Conservation (phyloP, 1,140 invertebrate species). For the Lasioglossum baleicum region DNA sequence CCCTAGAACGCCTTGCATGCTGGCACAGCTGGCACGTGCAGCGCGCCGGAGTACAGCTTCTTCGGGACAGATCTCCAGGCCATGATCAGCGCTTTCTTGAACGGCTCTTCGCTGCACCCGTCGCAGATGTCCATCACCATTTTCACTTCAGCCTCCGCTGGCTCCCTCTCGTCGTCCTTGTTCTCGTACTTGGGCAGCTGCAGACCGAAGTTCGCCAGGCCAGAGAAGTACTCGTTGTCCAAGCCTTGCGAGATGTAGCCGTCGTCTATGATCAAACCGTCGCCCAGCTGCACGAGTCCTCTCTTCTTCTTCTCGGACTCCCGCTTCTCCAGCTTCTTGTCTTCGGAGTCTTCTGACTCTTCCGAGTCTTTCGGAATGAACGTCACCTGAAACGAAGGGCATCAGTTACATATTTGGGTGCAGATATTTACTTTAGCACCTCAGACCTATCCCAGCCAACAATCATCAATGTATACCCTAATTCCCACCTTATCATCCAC, state of each 20-base stretch:
- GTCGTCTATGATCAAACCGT: conserved; percentile 85
- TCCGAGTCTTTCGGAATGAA: conserved; percentile 41
- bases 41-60: conserved; percentile 86
- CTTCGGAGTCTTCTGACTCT: conserved; percentile 1
- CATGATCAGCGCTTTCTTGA: conserved; percentile 87
- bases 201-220: conserved; percentile 85
- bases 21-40: conserved; percentile 84
- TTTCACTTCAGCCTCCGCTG: conserved; percentile 89
- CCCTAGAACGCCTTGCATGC: conserved; percentile 86
- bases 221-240: conserved; percentile 78
- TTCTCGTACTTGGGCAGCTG: conserved; percentile 80
- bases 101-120: conserved; percentile 87
- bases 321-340: conserved; percentile 56
- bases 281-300: conserved; percentile 82
- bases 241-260: conserved; percentile 73
- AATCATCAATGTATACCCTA: too few relatives aligned
- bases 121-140: conserved; percentile 88
- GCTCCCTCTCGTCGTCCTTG: conserved; percentile 86
- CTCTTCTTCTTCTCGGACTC: conserved; percentile 79
- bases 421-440: too few relatives aligned
- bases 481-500: conserved; percentile 42
- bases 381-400: conserved; percentile 42
- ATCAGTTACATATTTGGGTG: too few relatives aligned
- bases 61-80: conserved; percentile 87
- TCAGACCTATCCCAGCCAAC: too few relatives aligned